Conservation (phyloP, 2,797 vertebrate genomes). For the Argentina silus region DNA sequence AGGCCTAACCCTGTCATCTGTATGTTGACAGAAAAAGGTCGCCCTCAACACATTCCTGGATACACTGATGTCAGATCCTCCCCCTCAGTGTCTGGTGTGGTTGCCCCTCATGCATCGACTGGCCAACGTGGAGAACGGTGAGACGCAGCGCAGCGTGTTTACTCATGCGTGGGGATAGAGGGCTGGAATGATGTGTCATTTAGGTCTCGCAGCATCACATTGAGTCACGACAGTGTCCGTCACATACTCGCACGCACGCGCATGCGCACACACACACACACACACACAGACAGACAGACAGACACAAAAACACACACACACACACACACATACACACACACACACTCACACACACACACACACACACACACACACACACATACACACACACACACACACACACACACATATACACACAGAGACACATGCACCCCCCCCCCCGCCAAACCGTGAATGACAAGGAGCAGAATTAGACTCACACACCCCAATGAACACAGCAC, state of each 20-base stretch:
- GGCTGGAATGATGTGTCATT: conserved; percentile 43
- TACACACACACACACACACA: conserved; percentile 1
- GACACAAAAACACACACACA: not conserved
- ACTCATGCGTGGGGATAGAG: not conserved
- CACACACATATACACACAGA: not conserved
- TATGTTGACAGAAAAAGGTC: conserved; percentile 89
- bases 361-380: conserved; percentile 17
- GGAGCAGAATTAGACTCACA: conserved; percentile 21
- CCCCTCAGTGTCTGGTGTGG: conserved; percentile 99
- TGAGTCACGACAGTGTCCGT: conserved; percentile 29
- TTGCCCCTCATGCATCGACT: conserved; percentile 95
- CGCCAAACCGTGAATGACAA: conserved; percentile 2
- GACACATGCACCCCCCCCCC: not conserved
- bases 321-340: not conserved
- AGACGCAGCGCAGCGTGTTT: conserved; percentile 49
- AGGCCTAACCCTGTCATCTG: too few species aligned
- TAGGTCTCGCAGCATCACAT: conserved; percentile 50
- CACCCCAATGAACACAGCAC: not conserved
- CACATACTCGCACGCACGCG: not conserved
- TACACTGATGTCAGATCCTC: conserved; percentile 96
- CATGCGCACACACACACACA: not conserved
- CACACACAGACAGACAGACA: conserved; percentile 7
- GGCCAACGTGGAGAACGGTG: conserved; percentile 97
- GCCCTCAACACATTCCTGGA: conserved; percentile 96
- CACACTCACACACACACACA: too few species aligned